A percentile compares a stretch with the other conserved stretches of the same genome.
These are phyloP conservation scores for Turdus rufiventris DNA, from an alignment of 2,113 vertebrate species.

Conservation along the genomic window DNA sequence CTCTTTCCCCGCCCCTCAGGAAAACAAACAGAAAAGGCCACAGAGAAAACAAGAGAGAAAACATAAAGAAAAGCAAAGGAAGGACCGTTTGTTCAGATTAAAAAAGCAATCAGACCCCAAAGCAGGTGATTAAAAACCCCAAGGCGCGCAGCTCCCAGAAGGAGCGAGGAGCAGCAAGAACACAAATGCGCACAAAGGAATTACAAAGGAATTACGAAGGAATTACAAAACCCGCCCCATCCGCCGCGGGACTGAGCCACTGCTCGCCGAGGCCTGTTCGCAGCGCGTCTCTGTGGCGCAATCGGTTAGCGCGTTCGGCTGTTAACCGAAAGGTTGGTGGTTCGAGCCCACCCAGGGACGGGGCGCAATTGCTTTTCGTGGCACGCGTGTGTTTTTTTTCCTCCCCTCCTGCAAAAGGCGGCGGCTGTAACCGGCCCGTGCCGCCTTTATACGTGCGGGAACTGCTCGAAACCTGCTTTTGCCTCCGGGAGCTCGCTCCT, in stretches of 20 bases:
- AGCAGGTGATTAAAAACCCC: rapidly evolving
- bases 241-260: rapidly evolving
- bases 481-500: rapidly evolving
- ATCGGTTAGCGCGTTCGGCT: constrained; percentile 63
- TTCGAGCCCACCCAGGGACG: constrained; percentile 71
- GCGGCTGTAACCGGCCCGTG: rapidly evolving
- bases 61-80: background rate
- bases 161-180: rapidly evolving
- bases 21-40: background rate
- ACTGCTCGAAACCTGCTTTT: rapidly evolving
- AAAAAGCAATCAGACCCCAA: rapidly evolving
- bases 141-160: rapidly evolving
- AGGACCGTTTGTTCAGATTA: background rate
- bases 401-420: rapidly evolving
- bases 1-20: background rate
- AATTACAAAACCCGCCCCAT: too few relatives aligned
- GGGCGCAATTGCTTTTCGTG: rapidly evolving
- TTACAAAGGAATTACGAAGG: too few relatives aligned
- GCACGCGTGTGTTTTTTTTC: rapidly evolving
- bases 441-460: rapidly evolving
- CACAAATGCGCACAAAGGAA: rapidly evolving
- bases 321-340: constrained; percentile 75
- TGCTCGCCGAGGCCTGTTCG: rapidly evolving
- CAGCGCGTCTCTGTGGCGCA: constrained; percentile 59
- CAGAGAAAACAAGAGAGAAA: background rate